phyloP scores from a whole-genome alignment of 2,797 vertebrate species.

The Crotalus adamanteus region DNA sequence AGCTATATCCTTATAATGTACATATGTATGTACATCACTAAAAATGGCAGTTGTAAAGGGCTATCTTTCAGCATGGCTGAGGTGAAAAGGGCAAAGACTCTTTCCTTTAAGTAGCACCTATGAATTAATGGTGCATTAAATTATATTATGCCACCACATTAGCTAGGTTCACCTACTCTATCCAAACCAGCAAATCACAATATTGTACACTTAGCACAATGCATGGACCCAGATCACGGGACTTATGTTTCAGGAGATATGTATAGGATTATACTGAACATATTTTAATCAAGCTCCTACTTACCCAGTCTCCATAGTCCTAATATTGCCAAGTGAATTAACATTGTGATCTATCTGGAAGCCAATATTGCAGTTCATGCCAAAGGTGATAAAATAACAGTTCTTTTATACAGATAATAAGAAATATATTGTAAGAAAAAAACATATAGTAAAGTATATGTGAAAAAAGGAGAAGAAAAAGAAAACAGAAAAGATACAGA shows the following conservation, averaged over 20 bases:
- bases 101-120: not conserved
- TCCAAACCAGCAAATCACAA: not conserved
- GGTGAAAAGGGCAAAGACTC: not conserved
- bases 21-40: not conserved
- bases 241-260: not conserved
- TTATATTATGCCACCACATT: not conserved
- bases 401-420: not conserved
- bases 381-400: not conserved
- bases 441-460: not conserved
- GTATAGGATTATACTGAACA: not conserved
- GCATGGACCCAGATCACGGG: not conserved
- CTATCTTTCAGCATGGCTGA: not conserved
- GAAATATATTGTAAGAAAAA: not conserved
- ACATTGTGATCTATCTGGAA: not conserved
- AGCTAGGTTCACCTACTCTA: not conserved
- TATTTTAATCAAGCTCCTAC: not conserved
- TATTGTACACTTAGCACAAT: not conserved
- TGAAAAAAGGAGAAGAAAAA: not conserved
- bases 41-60: not conserved
- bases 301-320: not conserved
- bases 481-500: not conserved
- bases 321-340: not conserved
- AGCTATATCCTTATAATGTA: rapidly evolving
- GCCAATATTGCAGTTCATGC: not conserved
- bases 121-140: not conserved